Evolutionary conservation across 2,888 invertebrate species (phyloP), one percentile per base, ranked within the genome.

Genomic region (Cerastis leucographa): DNA sequence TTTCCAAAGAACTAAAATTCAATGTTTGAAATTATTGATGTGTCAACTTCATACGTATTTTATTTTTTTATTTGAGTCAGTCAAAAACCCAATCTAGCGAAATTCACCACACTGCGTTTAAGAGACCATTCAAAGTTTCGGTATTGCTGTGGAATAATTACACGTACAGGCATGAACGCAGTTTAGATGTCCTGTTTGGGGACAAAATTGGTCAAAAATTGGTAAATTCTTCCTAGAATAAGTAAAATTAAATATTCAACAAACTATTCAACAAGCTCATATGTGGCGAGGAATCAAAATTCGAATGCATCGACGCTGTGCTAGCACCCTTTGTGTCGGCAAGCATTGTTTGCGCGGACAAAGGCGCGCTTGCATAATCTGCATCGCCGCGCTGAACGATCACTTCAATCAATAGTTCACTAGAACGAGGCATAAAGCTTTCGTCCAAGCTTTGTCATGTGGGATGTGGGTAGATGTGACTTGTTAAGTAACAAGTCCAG

Each of bases 311-410:
- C 8, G 56, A 66, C 49, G 35, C 49, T 54, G 40, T 56, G 64
- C 64, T 71, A 61, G 65, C 46, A 66, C 42, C 42, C 75, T 80
- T 83, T 85, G 83, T 85, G 61, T 29, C 19, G 66, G 4, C n/a
- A 46, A 40, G 46, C 71, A 85, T 85, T 85, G 85, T 85, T 85
- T 83, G 80, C 65, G 8, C 65, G 76, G 56, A 85, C 85, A 88
- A 87, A 88, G 79, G 72, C 40, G 54, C 35, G 61, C 81, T 74
- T 80, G 84, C 83, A 85, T 83, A 83, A 83, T 86, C 80, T 76
- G 71, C 65, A 64, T 65, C 68, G 69, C 51, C 59, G 56, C 54
- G 51, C 61, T 70, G 29, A 29, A 68, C 74, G 59, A 62, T 71
- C 76, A 80, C 80, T 84, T 71, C 82, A 82, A 77, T 56, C 80